A percentile compares a stretch with the other conserved stretches of the same genome.
Evolutionary conservation across 2,113 vertebrate genomes (phyloP).

Genomic region (Progne subis): DNA sequence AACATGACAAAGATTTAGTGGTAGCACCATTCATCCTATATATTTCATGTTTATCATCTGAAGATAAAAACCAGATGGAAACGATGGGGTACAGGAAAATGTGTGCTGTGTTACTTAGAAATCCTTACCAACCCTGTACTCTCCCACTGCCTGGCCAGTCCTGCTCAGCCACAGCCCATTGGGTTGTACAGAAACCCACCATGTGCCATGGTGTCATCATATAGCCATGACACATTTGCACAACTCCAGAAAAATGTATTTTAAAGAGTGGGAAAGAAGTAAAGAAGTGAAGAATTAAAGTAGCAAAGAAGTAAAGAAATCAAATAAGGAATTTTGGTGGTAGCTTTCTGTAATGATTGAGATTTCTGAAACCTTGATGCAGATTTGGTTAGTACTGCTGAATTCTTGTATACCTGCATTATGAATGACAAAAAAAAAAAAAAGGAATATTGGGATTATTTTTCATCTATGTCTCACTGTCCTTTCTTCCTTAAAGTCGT

Average conservation of each 20-base stretch:
- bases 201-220: background rate
- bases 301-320: background rate
- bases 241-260: background rate
- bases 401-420: background rate
- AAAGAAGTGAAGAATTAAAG: background rate
- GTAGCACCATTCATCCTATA: background rate
- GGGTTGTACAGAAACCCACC: background rate
- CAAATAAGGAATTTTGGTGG: background rate
- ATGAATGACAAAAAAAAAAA: background rate
- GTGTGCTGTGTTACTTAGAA: background rate
- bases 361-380: background rate
- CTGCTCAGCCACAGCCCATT: background rate
- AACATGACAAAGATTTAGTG: background rate
- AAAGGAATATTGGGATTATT: background rate
- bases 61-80: constrained; percentile 6
- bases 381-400: background rate
- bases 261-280: background rate
- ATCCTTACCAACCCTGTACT: background rate
- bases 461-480: background rate
- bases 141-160: background rate
- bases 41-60: background rate
- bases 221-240: background rate
- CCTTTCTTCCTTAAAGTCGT: background rate
- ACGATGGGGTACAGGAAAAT: background rate
- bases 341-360: background rate